Evolutionary conservation across 2,113 vertebrate species (phyloP), one percentile per base, ranked within the genome.

Genomic region (Uria aalge): DNA sequence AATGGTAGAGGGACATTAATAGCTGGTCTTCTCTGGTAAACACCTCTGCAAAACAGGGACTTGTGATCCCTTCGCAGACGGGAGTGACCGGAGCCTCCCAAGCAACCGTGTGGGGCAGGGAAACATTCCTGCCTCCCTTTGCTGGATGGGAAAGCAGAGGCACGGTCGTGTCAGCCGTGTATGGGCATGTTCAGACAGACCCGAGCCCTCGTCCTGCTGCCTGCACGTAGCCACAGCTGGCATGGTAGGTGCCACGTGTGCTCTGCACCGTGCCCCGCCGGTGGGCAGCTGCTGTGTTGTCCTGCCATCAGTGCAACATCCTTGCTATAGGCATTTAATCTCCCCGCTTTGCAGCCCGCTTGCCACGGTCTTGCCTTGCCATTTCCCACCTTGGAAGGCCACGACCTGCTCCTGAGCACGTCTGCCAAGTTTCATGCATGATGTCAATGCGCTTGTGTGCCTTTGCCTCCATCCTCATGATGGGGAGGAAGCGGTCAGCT

Each of bases 361-460:
- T 52, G 17, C 36, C 27, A 24, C 15, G 38, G n/a, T 30, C 16
- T 88, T 21, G 8, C 2, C 0, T 7, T 56, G 36, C 8, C 0
- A 0, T 47, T 75, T 34, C 5, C 29, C 45, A 3, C 23, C 38
- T 63, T 47, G 12, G 68, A 41, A 26, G 29, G 24, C 45, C 45
- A 30, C 0, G 0, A 34, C n/a, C 45, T 13, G 34, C 48, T 84
- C 41, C 38, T 18, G 47, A 36, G 57, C 80, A 22, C 22, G 20
- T 19, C 72, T 59, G 47, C 53, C 72, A 53, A 5, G 5, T 36
- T 38, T 41, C 38, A 26, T 0, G 0, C 5, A 0, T 1, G 36
- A 9, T 23, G 53, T 68, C 4, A 5, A 5, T 0, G 0, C 0
- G 1, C 41, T 41, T 5, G 13, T 0, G 3, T 4, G 38, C 64